Conservation (phyloP, 1,140 invertebrate genomes). For the Coelopa frigida region DNA sequence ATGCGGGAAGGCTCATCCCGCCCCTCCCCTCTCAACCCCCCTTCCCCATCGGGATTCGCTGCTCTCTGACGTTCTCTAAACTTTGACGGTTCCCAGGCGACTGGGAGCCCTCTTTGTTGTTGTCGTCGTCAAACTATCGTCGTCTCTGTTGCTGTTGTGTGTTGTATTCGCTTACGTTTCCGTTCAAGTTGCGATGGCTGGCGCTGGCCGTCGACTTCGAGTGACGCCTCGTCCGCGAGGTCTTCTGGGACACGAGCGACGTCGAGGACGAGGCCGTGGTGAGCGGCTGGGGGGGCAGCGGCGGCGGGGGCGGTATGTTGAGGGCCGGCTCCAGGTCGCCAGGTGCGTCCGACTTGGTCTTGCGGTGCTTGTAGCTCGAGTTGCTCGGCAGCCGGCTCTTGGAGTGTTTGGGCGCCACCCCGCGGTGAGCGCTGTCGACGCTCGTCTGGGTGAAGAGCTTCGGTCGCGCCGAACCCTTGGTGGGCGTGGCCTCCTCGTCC, state of each 20-base stretch:
- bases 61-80: no score
- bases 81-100: no score
- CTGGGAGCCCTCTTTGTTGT: background rate
- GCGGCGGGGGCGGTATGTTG: conserved; percentile 29
- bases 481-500: conserved; percentile 4
- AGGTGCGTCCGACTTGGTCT: conserved; percentile 1
- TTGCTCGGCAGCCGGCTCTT: conserved; percentile 7
- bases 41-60: no score
- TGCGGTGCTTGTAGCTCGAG: conserved; percentile 4
- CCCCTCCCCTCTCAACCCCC: no score
- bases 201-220: background rate
- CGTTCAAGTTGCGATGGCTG: background rate
- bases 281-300: conserved; percentile 26
- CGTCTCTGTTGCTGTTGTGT: no score
- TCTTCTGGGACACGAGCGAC: conserved; percentile 8
- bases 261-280: conserved; percentile 5
- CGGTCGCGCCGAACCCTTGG: conserved; percentile 17
- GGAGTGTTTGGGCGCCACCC: background rate
- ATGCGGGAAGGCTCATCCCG: no score
- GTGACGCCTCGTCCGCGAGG: background rate
- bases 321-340: conserved; percentile 21
- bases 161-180: conserved; percentile 10
- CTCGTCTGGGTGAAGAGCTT: conserved; percentile 2
- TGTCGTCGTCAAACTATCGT: background rate
- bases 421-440: conserved; percentile 4